phyloP scores from a whole-genome alignment of 92 coral and sea anemone genomes.

The Virgularia gustaviana region DNA sequence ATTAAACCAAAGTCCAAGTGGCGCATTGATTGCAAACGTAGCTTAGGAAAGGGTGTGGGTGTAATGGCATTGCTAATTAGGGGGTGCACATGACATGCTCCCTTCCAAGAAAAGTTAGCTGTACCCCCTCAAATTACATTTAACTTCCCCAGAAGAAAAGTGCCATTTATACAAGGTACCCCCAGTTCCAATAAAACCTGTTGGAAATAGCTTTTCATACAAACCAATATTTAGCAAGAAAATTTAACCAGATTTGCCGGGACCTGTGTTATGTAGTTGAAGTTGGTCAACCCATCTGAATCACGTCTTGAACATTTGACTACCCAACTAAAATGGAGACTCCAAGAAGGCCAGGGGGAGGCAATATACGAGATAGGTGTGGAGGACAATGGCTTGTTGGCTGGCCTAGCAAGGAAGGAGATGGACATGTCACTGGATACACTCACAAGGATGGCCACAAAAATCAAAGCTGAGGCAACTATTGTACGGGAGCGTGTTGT shows the following conservation, averaged over 20 bases:
- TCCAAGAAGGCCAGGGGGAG: conserved; percentile 98
- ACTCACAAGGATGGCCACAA: conserved; percentile 75
- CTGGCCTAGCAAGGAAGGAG: conserved; percentile 81
- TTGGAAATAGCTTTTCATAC: not conserved
- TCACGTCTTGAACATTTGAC: conserved; percentile 81
- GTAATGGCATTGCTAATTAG: too few species aligned
- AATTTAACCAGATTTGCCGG: not conserved
- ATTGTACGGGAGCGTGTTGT: conserved; percentile 66
- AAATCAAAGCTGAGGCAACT: conserved; percentile 79
- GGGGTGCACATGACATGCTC: too few species aligned
- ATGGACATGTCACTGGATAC: conserved; percentile 74
- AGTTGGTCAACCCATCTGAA: conserved; percentile 85
- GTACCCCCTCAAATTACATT: too few species aligned
- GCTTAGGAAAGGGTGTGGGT: too few species aligned
- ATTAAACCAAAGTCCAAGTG: too few species aligned
- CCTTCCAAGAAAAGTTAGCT: too few species aligned
- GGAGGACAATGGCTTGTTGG: conserved; percentile 82
- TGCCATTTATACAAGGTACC: not conserved
- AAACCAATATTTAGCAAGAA: too few species aligned
- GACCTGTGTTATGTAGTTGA: conserved; percentile 65
- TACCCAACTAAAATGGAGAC: conserved; percentile 97
- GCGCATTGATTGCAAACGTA: too few species aligned
- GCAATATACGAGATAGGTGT: conserved; percentile 99
- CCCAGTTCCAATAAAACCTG: not conserved
- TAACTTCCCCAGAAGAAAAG: too few species aligned